These are phyloP conservation scores for Macroramphosus scolopax DNA, from an alignment of 2,797 vertebrate species.

Conservation along the genomic window DNA sequence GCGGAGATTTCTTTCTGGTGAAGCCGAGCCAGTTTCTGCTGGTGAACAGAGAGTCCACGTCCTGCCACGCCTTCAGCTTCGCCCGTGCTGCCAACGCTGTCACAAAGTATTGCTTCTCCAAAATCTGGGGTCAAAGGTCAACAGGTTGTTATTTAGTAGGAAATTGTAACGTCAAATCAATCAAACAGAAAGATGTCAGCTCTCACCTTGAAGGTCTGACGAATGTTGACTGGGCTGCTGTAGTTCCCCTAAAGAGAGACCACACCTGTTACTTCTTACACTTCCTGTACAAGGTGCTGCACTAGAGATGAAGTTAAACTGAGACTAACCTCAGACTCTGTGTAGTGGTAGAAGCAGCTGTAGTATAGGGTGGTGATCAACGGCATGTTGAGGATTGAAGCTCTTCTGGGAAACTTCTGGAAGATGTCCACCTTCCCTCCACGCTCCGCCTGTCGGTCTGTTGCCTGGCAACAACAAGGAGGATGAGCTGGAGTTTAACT, in stretches of 20 bases:
- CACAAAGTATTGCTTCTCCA: conserved; percentile 91
- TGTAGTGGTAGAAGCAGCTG: conserved; percentile 94
- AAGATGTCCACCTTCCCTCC: conserved; percentile 86
- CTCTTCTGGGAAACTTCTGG: conserved; percentile 88
- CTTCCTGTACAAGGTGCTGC: too few relatives aligned
- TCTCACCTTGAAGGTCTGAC: conserved; percentile 92
- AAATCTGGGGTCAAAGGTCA: conserved; percentile 79
- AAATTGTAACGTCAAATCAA: background rate
- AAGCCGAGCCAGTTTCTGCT: conserved; percentile 95
- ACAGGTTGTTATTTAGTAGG: background rate
- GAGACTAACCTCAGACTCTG: conserved; percentile 82
- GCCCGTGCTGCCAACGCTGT: conserved; percentile 89
- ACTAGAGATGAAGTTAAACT: too few relatives aligned
- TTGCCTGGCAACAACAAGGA: conserved; percentile 71
- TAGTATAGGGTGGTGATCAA: conserved; percentile 94
- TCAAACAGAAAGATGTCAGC: background rate
- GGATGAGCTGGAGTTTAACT: background rate
- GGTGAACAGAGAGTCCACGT: conserved; percentile 91
- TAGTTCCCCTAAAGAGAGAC: conserved; percentile 81
- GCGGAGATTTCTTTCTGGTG: conserved; percentile 89
- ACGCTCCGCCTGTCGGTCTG: conserved; percentile 81
- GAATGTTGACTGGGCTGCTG: conserved; percentile 91
- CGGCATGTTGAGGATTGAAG: conserved; percentile 93
- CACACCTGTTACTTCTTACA: too few relatives aligned
- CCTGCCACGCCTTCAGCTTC: conserved; percentile 90